Percentiles rank a stretch among this genome's conserved stretches.
These are phyloP conservation scores for Cynoglossus semilaevis DNA, from an alignment of 2,113 vertebrate genomes.

Conservation along the genomic window DNA sequence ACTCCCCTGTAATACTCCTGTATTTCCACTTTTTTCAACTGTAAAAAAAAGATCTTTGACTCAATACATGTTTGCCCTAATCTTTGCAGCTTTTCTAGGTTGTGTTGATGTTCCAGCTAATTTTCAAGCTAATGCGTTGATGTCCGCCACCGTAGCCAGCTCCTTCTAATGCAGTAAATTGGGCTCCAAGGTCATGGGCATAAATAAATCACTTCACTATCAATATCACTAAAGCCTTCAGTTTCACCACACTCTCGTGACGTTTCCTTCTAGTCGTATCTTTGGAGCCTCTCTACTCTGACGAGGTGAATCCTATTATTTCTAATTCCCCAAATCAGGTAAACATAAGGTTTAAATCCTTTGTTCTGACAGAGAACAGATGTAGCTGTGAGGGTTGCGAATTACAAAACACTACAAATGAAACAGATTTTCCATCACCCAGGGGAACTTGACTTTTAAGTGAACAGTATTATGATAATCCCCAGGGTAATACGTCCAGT, in stretches of 20 bases:
- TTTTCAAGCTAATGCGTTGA: too few relatives aligned
- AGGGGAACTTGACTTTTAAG: neutral
- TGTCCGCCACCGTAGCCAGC: too few relatives aligned
- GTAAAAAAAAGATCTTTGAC: too few relatives aligned
- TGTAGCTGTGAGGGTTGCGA: constrained; percentile 2
- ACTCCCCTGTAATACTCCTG: too few relatives aligned
- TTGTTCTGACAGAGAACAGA: constrained; percentile 10
- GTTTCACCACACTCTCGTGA: neutral
- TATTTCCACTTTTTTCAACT: too few relatives aligned
- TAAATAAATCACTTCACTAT: too few relatives aligned
- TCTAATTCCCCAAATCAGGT: neutral
- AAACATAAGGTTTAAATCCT: neutral
- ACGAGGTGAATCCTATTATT: neutral
- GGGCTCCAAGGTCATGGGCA: too few relatives aligned
- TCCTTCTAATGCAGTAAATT: too few relatives aligned
- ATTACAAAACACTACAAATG: neutral
- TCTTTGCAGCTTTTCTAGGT: too few relatives aligned
- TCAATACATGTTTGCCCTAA: too few relatives aligned
- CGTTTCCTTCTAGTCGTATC: neutral
- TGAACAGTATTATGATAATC: constrained; percentile 17
- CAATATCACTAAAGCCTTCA: too few relatives aligned
- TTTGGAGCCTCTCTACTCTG: neutral
- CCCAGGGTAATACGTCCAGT: constrained; percentile 3
- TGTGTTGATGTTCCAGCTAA: too few relatives aligned
- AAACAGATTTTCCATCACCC: constrained; percentile 16